Conservation (phyloP, 2,888 invertebrate genomes). For the Leptopterna dolabrata region DNA sequence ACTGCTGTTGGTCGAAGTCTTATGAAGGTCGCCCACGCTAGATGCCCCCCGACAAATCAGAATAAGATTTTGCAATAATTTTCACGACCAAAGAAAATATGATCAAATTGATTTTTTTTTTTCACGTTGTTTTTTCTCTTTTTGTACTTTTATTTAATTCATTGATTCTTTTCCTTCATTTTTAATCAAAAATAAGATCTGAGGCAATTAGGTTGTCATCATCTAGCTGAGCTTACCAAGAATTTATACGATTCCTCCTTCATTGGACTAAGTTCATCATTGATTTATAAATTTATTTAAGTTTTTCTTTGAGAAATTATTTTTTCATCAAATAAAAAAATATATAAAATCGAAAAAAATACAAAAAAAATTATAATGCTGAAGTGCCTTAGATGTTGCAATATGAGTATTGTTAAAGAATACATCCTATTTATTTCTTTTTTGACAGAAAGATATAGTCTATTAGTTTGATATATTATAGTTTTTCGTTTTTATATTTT, state of each 20-base stretch:
- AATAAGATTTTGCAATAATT: not conserved
- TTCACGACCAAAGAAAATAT: not conserved
- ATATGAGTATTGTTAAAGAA: conserved; percentile 49
- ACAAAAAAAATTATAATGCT: not conserved
- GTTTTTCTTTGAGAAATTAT: not conserved
- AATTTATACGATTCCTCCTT: not conserved
- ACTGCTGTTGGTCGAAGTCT: conserved; percentile 27
- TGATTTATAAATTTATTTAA: not conserved
- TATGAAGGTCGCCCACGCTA: conserved; percentile 1
- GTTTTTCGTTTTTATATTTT: conserved; percentile 38
- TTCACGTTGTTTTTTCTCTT: not conserved
- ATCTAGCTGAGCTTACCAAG: not conserved
- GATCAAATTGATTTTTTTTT: not conserved
- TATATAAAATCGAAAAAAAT: not conserved
- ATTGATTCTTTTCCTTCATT: not conserved
- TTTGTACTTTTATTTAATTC: not conserved
- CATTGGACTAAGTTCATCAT: not conserved
- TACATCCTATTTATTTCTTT: conserved; percentile 50
- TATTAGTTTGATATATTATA: conserved; percentile 52
- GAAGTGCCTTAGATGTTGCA: conserved; percentile 51
- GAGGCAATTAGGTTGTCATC: not conserved
- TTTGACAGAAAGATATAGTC: conserved; percentile 50
- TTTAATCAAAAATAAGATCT: not conserved
- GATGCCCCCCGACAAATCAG: not conserved
- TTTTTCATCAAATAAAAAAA: conserved; percentile 18